phyloP scores from a whole-genome alignment of 2,113 vertebrate species.

The Nestor notabilis region DNA sequence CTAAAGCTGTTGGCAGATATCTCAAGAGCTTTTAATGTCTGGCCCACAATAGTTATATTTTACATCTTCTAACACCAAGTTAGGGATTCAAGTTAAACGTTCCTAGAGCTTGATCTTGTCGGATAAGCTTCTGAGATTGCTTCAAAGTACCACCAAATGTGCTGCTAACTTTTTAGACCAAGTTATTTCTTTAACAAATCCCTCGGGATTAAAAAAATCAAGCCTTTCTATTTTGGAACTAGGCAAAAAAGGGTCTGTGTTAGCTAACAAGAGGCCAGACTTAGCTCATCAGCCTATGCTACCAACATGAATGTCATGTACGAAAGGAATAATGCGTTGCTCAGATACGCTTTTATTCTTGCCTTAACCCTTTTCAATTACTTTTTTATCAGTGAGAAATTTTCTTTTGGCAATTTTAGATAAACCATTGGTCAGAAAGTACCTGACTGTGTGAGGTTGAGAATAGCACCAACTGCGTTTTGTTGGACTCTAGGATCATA shows the following conservation, averaged over 20 bases:
- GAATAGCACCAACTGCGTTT: slow-evolving; percentile 80
- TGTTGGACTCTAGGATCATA: slow-evolving; percentile 80
- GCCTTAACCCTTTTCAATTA: not conserved
- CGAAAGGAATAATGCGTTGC: not conserved
- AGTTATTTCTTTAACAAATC: not conserved
- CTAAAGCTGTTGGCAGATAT: not conserved
- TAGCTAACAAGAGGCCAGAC: not conserved
- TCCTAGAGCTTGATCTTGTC: not conserved
- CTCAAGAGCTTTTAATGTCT: not conserved
- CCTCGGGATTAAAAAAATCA: not conserved
- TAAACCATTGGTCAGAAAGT: not conserved
- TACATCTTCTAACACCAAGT: not conserved
- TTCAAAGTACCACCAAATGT: not conserved
- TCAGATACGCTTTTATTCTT: not conserved
- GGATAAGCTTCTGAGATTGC: not conserved
- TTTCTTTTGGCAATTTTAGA: not conserved
- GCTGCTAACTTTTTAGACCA: not conserved
- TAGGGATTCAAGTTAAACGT: not conserved
- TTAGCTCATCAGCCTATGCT: not conserved
- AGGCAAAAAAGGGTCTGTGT: not conserved
- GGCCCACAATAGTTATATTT: not conserved
- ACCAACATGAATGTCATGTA: not conserved
- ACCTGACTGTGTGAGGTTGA: slow-evolving; percentile 84
- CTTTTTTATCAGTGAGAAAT: not conserved
- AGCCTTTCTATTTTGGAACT: not conserved